phyloP scores from a whole-genome alignment of 2,113 vertebrate species.

The Zootoca vivipara region DNA sequence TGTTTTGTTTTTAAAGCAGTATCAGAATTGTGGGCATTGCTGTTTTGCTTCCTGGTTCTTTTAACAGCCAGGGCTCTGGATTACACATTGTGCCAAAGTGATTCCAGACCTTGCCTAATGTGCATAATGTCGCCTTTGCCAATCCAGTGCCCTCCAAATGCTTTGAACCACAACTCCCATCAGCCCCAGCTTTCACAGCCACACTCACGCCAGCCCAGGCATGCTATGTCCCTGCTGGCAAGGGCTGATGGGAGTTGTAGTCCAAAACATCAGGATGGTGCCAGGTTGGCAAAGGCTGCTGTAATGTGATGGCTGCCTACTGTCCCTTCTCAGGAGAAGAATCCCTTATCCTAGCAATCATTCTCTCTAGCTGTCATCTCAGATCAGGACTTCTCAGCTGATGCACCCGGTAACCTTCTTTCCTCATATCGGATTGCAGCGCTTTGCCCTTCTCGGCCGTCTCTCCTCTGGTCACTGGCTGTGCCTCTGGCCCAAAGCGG shows the following conservation, averaged over 20 bases:
- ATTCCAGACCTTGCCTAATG: neutral
- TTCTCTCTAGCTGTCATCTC: neutral
- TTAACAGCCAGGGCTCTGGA: neutral
- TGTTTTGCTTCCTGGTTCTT: neutral
- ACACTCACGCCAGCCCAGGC: neutral
- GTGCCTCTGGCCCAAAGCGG: neutral
- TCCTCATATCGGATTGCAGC: neutral
- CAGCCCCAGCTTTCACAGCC: neutral
- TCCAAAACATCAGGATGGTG: neutral
- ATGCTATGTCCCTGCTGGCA: neutral
- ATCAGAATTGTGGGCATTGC: neutral
- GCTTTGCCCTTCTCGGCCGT: neutral
- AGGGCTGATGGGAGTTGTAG: neutral
- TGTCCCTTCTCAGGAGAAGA: neutral
- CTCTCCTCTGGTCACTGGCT: neutral
- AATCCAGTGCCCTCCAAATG: neutral
- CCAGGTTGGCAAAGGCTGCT: too few species aligned
- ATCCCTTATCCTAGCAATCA: too few species aligned
- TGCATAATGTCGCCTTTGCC: neutral
- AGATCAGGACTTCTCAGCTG: too few species aligned
- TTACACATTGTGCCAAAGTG: accelerated
- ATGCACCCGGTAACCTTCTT: neutral
- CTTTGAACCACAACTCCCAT: neutral
- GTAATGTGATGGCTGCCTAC: neutral
- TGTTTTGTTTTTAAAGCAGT: too few species aligned